A percentile compares a stretch with the other conserved stretches of the same genome.
Evolutionary conservation across 2,888 invertebrate genomes (phyloP).

Genomic region (Listrodromus nycthemerus): DNA sequence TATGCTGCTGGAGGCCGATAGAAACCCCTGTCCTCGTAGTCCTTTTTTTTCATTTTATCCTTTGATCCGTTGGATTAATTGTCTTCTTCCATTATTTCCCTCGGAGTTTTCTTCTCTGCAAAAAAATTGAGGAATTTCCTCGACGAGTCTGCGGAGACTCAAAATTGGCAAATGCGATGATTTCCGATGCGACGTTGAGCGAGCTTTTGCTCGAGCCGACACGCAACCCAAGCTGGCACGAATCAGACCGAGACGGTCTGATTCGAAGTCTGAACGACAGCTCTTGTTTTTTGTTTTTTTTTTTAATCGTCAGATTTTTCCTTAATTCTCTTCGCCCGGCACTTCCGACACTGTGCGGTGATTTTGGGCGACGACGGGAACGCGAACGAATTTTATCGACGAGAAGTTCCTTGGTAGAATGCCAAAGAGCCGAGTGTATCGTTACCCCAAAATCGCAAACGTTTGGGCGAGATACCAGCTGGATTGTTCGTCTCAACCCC

Average conservation of each 20-base stretch:
- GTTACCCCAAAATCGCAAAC: constrained; percentile 3
- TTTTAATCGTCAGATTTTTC: constrained; percentile 33
- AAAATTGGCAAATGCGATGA: neutral
- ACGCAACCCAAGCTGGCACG: constrained; percentile 1
- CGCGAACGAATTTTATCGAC: constrained; percentile 77
- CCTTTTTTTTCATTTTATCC: too few species aligned
- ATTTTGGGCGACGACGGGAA: constrained; percentile 26
- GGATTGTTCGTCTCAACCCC: constrained; percentile 27
- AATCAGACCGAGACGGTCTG: constrained; percentile 19
- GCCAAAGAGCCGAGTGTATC: constrained; percentile 87
- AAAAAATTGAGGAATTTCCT: neutral
- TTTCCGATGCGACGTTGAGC: neutral
- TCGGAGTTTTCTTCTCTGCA: constrained; percentile 4
- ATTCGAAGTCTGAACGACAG: constrained; percentile 9
- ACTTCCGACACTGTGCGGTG: neutral
- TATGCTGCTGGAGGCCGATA: constrained; percentile 95
- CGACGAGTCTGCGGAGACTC: neutral
- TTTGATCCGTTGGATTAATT: too few species aligned
- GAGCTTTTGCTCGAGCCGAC: constrained; percentile 10
- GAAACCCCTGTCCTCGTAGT: constrained; percentile 91
- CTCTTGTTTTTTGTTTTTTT: constrained; percentile 15
- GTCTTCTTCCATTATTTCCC: constrained; percentile 28
- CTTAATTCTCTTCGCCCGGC: neutral
- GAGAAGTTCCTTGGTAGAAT: constrained; percentile 86
- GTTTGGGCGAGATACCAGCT: constrained; percentile 53